A percentile compares a stretch with the other conserved stretches of the same genome.
phyloP scores from a whole-genome alignment of 2,113 vertebrate genomes.

The Nannobrachium achirus region DNA sequence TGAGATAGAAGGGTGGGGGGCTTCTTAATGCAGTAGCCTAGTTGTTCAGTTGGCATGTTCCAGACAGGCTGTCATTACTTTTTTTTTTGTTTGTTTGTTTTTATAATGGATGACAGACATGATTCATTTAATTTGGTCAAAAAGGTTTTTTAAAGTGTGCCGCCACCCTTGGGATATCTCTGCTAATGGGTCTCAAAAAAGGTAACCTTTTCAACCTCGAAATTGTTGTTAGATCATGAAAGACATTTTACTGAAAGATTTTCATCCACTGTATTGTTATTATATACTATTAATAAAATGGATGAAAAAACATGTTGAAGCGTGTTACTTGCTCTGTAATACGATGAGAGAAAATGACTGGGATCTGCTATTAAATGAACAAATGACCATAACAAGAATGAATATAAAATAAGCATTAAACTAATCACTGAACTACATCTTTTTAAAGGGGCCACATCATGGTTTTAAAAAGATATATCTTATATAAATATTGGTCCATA shows the following conservation, averaged over 20 bases:
- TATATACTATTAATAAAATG: constrained; percentile 68
- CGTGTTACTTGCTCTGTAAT: too few relatives aligned
- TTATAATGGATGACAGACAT: constrained; percentile 13
- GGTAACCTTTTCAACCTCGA: constrained; percentile 27
- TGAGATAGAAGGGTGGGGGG: too few relatives aligned
- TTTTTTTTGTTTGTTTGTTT: too few relatives aligned
- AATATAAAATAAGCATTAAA: too few relatives aligned
- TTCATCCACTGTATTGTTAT: constrained; percentile 52
- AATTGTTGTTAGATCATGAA: constrained; percentile 48
- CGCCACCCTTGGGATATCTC: constrained; percentile 40
- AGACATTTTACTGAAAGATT: constrained; percentile 48
- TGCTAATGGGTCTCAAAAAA: constrained; percentile 22
- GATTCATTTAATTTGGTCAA: constrained; percentile 9
- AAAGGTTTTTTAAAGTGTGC: constrained; percentile 33
- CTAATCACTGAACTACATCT: too few relatives aligned
- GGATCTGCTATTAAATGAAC: too few relatives aligned
- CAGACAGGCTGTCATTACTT: constrained; percentile 3
- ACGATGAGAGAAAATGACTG: too few relatives aligned
- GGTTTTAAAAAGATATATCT: too few relatives aligned
- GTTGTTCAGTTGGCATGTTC: constrained; percentile 19
- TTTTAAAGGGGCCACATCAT: too few relatives aligned
- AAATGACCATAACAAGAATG: too few relatives aligned
- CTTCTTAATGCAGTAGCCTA: background rate
- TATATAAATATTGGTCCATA: too few relatives aligned
- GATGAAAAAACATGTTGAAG: background rate